Conservation (phyloP, 2,113 vertebrate genomes). For the Crypturellus undulatus region DNA sequence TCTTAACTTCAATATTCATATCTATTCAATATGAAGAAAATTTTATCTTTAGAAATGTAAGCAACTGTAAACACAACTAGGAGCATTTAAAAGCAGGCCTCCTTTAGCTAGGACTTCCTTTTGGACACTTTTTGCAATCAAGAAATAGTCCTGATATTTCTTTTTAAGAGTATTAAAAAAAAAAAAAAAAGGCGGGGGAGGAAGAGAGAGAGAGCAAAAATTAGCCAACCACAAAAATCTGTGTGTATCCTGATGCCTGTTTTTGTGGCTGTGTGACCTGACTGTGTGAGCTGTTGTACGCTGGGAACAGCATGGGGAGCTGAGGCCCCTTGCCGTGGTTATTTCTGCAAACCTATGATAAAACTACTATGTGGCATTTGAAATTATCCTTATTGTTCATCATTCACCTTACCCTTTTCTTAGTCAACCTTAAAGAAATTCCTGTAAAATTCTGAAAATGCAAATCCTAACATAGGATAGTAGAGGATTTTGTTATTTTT, state of each 20-base stretch:
- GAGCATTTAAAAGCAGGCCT: neutral
- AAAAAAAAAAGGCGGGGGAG: too few species aligned
- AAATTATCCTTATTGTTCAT: neutral
- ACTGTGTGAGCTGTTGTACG: neutral
- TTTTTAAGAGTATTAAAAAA: neutral
- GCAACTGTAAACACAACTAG: neutral
- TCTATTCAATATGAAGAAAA: too few species aligned
- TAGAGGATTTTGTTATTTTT: neutral
- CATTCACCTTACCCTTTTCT: neutral
- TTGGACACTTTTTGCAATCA: neutral
- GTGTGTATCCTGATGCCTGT: neutral
- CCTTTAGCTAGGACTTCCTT: neutral
- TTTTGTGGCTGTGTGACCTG: neutral
- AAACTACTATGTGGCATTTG: neutral
- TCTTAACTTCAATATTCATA: too few species aligned
- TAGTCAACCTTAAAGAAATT: neutral
- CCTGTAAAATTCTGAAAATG: neutral
- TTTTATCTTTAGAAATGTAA: neutral
- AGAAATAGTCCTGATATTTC: neutral
- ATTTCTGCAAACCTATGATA: neutral
- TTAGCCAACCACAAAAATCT: too few species aligned
- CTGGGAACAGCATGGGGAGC: neutral
- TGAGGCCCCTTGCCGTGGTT: neutral
- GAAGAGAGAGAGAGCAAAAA: too few species aligned
- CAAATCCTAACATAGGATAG: neutral